A percentile compares a stretch with the other conserved stretches of the same genome.
phyloP scores from a whole-genome alignment of 2,797 vertebrate genomes.

The Trichosurus vulpecula region DNA sequence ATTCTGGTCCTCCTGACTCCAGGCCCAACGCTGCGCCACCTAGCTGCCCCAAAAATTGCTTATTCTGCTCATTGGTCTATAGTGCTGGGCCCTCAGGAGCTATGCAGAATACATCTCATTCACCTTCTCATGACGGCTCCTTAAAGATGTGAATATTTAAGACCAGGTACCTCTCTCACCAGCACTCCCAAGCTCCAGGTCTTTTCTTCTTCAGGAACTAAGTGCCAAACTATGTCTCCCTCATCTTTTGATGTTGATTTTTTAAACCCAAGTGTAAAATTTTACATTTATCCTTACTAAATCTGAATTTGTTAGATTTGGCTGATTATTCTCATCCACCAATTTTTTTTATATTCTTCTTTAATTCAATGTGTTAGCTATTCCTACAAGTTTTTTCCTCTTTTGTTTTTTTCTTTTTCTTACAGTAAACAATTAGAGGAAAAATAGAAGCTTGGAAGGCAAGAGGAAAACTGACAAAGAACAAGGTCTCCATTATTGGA shows the following conservation, averaged over 20 bases:
- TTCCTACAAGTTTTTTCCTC: neutral
- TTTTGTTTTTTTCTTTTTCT: neutral
- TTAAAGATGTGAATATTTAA: neutral
- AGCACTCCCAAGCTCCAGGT: neutral
- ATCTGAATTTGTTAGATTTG: neutral
- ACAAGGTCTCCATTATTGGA: neutral
- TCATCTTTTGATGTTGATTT: neutral
- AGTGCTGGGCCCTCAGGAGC: neutral
- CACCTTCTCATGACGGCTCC: neutral
- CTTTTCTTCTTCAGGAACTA: neutral
- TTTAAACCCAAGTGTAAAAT: neutral
- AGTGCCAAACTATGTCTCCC: neutral
- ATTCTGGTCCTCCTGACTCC: neutral
- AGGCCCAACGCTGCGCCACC: no score
- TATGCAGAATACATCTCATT: neutral
- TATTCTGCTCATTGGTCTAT: neutral
- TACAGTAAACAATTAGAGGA: neutral
- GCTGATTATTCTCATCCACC: neutral
- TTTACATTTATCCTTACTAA: neutral
- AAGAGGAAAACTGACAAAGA: neutral
- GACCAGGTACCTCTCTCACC: neutral
- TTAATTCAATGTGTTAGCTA: neutral
- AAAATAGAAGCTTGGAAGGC: neutral
- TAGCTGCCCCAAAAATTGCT: neutral
- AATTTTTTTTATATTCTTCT: no score